Conservation (phyloP, 2,797 vertebrate genomes). For the Manis pentadactyla region DNA sequence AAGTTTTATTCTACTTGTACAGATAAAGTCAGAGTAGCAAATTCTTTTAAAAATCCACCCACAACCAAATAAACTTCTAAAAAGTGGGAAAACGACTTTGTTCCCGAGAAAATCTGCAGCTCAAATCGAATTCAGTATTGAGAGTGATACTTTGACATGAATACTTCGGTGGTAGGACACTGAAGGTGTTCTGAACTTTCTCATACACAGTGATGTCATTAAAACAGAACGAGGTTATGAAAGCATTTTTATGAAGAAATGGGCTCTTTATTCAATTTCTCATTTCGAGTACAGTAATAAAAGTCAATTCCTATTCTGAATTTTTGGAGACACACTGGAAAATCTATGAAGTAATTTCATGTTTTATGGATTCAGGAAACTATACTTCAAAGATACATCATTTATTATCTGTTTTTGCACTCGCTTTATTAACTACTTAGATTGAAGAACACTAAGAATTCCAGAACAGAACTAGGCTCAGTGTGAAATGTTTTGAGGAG, state of each 20-base stretch:
- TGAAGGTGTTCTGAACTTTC: slow-evolving; percentile 38
- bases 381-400: slow-evolving; percentile 56
- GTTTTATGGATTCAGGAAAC: slow-evolving; percentile 67
- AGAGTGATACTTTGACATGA: slow-evolving; percentile 28
- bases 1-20: neutral
- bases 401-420: slow-evolving; percentile 49
- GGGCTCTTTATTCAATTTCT: slow-evolving; percentile 52
- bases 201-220: slow-evolving; percentile 57
- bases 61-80: slow-evolving; percentile 7
- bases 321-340: slow-evolving; percentile 62
- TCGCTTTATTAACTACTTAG: slow-evolving; percentile 61
- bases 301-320: slow-evolving; percentile 62
- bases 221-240: slow-evolving; percentile 60
- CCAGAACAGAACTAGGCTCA: neutral
- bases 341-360: slow-evolving; percentile 70
- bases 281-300: slow-evolving; percentile 49
- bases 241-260: slow-evolving; percentile 67
- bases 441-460: slow-evolving; percentile 60
- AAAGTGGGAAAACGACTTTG: neutral
- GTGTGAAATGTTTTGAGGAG: neutral
- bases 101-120: neutral
- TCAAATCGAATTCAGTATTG: slow-evolving; percentile 19
- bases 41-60: neutral
- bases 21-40: neutral
- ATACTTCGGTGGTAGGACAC: neutral